Conservation (phyloP, 2,888 invertebrate species). For the Omphaloscelis lunosa region DNA sequence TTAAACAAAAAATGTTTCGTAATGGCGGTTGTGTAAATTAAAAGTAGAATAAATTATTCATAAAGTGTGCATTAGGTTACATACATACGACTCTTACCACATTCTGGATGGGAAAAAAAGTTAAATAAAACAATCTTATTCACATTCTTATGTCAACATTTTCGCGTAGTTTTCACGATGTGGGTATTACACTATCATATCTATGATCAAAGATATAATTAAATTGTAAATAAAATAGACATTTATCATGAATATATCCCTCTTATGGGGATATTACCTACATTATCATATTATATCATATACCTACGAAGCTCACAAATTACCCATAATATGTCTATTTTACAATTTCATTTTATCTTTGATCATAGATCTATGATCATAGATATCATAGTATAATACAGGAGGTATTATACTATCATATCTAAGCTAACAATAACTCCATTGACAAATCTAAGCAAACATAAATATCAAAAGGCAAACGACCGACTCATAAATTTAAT, state of each 20-base stretch:
- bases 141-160: neutral
- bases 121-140: neutral
- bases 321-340: no score
- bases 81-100: neutral
- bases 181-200: no score
- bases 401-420: no score
- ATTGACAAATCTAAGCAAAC: constrained; percentile 2
- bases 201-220: no score
- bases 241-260: no score
- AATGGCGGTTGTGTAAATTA: constrained; percentile 14
- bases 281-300: no score
- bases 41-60: neutral
- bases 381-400: no score
- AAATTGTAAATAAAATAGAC: no score
- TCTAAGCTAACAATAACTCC: neutral
- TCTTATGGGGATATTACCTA: no score
- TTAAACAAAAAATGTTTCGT: constrained; percentile 20
- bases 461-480: neutral
- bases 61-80: neutral
- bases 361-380: no score
- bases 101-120: neutral
- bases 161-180: neutral
- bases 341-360: no score
- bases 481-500: constrained; percentile 1
- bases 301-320: no score